Conservation (phyloP, 2,888 invertebrate species). For the Stenotaenia linearis region DNA sequence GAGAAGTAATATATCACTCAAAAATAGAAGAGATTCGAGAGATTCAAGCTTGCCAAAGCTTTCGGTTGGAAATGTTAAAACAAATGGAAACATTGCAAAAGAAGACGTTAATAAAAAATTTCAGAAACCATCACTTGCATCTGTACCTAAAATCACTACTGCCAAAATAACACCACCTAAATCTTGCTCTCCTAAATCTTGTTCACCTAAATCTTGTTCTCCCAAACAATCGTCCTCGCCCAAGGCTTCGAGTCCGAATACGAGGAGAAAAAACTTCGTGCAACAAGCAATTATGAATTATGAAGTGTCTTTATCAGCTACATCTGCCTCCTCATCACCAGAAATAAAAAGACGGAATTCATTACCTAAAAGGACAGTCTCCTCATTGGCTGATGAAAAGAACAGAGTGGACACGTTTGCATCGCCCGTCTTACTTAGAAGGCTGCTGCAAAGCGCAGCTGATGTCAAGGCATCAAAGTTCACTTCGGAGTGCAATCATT, state of each 20-base stretch:
- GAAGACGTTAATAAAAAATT: neutral
- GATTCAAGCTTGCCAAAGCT: neutral
- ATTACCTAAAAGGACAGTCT: neutral
- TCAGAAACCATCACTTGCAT: neutral
- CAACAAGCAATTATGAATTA: constrained; percentile 32
- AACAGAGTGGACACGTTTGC: neutral
- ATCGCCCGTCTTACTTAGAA: neutral
- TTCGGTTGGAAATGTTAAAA: neutral
- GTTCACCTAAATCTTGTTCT: neutral
- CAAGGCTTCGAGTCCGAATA: neutral
- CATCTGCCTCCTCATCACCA: constrained; percentile 34
- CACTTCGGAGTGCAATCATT: neutral
- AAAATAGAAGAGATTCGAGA: neutral
- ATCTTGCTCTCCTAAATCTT: neutral
- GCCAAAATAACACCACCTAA: neutral
- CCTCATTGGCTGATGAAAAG: neutral
- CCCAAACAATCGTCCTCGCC: constrained; percentile 2
- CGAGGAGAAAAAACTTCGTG: neutral
- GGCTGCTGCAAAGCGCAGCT: neutral
- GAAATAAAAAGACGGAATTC: constrained; percentile 33
- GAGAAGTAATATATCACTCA: neutral
- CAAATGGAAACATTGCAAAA: neutral
- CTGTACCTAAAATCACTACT: no score
- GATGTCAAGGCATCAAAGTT: neutral
- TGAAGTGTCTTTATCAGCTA: constrained; percentile 32